Base-by-base conservation (phyloP, 2,113 vertebrate genomes). In the Hippocampus abdominalis region DNA sequence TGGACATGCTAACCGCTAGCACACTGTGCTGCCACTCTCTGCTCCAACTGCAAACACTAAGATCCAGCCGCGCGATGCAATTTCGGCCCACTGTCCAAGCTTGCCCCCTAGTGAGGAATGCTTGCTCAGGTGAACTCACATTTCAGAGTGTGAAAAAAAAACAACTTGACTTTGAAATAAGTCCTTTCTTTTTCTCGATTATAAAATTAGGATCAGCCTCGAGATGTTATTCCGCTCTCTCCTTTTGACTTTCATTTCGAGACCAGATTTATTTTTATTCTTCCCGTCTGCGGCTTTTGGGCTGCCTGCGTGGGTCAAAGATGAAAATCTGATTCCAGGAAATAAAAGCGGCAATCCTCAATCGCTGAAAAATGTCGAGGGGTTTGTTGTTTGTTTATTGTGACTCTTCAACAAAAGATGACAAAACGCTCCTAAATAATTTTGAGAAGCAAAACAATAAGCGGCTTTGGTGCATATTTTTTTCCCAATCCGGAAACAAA, bases 91-190 rank as follows among this genome's bases (percentile, higher is more conserved):
- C 78, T 84, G 64, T 72, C 77, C 80, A 77, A 75, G 78, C 73
- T 78, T 81, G 84, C 84, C 87, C 84, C 83, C 88, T 86, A 86
- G 87, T 69, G 51, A 40, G 73, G 75, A 74, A 82, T 64, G 69
- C 76, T 27, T 70, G 60, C 15, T 18, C 53, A 70, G 44, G 59
- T 48, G 36, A 1, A 56, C 2, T 7, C n/a, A 21, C 13, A 27
- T 46, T 48, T 20, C 16, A 29, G 61, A 66, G 54, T 29, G 42
- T 8, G 3, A 8, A 25, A 64, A 25, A 63, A 42, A 12, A 0
- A 49, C 12, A 61, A 66, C 40, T 48, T 16, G 51, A 54, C 46
- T 72, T 72, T 77, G 21, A 69, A 69, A 42, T 25, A 56, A 42
- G 25, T 57, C 54, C 54, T 57, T 57, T 49, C 67, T 64, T 70